phyloP scores from a whole-genome alignment of 2,113 vertebrate species.

The Eudyptes chrysolophus region DNA sequence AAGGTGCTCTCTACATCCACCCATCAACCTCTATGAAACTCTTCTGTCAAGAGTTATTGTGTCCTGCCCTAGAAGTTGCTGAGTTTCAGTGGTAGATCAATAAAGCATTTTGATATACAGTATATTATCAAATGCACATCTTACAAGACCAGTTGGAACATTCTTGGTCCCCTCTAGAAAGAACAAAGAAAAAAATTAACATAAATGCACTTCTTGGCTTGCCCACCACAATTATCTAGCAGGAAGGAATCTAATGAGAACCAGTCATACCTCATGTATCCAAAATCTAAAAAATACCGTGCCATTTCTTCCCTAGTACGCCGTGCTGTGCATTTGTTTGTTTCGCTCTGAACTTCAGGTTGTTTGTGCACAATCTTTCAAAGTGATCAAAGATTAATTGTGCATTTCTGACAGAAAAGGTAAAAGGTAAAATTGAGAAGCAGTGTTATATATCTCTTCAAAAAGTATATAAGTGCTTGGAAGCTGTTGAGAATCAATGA shows the following conservation, averaged over 20 bases:
- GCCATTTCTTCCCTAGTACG: background rate
- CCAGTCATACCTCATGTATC: background rate
- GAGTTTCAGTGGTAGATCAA: background rate
- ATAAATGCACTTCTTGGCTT: background rate
- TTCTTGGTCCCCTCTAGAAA: background rate
- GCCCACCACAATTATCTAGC: background rate
- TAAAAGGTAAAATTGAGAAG: background rate
- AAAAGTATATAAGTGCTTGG: background rate
- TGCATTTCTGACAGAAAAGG: background rate
- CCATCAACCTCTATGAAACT: background rate
- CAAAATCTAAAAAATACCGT: background rate
- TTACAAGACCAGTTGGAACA: background rate
- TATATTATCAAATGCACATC: background rate
- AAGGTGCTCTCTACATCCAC: background rate
- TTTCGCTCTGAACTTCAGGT: background rate
- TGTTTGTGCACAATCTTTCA: background rate
- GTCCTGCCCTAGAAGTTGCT: background rate
- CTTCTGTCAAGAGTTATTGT: background rate
- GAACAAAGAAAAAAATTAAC: background rate
- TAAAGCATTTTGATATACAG: background rate
- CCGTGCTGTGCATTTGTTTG: background rate
- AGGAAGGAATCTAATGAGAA: background rate
- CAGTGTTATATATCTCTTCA: background rate
- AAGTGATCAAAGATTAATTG: background rate
- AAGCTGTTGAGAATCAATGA: background rate